Evolutionary conservation across 2,113 vertebrate species (phyloP), one percentile per base, ranked within the genome.

Genomic region (Phasianus colchicus): DNA sequence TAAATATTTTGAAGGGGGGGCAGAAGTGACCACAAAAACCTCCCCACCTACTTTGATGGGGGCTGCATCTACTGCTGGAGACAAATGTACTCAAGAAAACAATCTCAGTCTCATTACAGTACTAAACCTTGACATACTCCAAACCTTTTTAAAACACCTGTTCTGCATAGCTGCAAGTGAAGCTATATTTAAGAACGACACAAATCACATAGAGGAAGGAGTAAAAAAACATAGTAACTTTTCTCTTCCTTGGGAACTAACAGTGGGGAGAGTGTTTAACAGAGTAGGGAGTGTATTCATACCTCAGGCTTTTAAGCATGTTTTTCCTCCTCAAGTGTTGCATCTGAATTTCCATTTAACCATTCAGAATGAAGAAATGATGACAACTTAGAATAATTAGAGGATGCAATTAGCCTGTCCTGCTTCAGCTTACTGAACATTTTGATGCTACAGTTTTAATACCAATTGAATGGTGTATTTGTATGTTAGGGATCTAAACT

Each of bases 311-410:
- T 95, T 91, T 72, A 91, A 95, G 38, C 19, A 42, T 88, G 48
- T 43, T 88, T 93, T 95, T 83, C 45, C 73, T 86, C 20, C 66
- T 90, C 30, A 72, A 45, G 30, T 60, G 15, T 88, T 63, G 45
- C 66, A 73, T 79, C 38, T 86, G 65, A 81, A 86, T 95, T 93
- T 96, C 73, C 57, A 57, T 92, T 76, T 86, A 88, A 90, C 18
- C 3, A 2, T 71, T 92, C 85, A 79, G 47, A 88, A 92, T 63
- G 92, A 90, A 95, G 77, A 85, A 84, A 67, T 94, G 76, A 84
- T 95, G 71, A 85, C 92, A 95, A 95, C 71, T 88, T 69, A 80
- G 70, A 95, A 96, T 93, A 95, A 90, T 92, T 83, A 91, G 72
- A 92, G 88, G 71, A 92, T 2, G 50, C 67, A 90, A 90, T 94